Evolutionary conservation across 2,113 vertebrate genomes (phyloP).

Genomic region (Datnioides undecimradiatus): DNA sequence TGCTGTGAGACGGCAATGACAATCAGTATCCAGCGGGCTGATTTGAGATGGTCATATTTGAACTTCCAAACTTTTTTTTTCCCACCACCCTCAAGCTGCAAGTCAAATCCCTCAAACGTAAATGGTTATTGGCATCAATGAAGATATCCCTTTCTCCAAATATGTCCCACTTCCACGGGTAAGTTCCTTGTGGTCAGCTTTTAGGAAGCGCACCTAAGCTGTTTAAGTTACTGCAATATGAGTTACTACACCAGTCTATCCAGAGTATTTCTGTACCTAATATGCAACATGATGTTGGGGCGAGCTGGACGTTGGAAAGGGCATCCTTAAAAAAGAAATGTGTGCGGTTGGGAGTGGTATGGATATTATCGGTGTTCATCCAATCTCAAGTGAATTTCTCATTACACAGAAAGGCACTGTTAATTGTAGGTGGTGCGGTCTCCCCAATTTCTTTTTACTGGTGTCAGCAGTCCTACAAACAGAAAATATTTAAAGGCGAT

Average conservation of each 20-base stretch:
- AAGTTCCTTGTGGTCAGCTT: slow-evolving; percentile 51
- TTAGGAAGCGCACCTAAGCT: slow-evolving; percentile 46
- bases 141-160: slow-evolving; percentile 6
- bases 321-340: slow-evolving; percentile 53
- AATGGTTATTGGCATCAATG: slow-evolving; percentile 9
- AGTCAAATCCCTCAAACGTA: slow-evolving; percentile 5
- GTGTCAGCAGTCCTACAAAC: slow-evolving; percentile 40
- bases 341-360: background rate
- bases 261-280: slow-evolving; percentile 62
- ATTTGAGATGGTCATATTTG: background rate
- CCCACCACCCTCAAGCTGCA: background rate
- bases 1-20: background rate
- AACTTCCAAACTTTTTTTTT: background rate
- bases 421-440: background rate
- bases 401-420: background rate
- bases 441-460: background rate
- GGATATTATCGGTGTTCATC: background rate
- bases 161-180: slow-evolving; percentile 10
- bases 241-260: slow-evolving; percentile 21
- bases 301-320: slow-evolving; percentile 28
- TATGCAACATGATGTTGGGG: slow-evolving; percentile 30
- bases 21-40: background rate
- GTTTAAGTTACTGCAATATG: slow-evolving; percentile 58
- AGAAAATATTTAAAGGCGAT: slow-evolving; percentile 14
- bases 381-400: background rate